Evolutionary conservation across 2,797 vertebrate genomes (phyloP).

Genomic region (Dromococcyx pavoninus): DNA sequence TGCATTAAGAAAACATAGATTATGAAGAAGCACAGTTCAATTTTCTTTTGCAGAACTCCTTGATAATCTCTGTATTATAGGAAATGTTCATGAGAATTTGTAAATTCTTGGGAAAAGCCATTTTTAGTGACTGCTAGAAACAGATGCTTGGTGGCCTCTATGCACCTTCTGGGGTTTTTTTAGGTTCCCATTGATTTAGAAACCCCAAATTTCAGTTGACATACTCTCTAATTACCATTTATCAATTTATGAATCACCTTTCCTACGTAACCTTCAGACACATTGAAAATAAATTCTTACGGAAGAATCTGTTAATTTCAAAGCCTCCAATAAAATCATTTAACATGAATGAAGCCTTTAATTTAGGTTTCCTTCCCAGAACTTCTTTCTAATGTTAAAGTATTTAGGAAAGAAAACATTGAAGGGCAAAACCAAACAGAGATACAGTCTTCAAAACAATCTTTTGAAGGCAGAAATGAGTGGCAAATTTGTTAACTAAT

Average conservation of each 20-base stretch:
- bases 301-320: neutral
- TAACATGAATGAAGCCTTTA: neutral
- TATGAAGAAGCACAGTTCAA: neutral
- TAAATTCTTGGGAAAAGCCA: neutral
- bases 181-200: neutral
- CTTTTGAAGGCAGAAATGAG: neutral
- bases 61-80: neutral
- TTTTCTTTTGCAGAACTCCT: neutral
- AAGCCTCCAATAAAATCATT: neutral
- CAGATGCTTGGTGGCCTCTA: neutral
- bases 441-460: neutral
- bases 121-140: neutral
- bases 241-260: neutral
- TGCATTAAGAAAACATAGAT: conserved; percentile 61
- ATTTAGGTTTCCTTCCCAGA: neutral
- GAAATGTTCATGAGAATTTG: neutral
- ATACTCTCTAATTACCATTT: neutral
- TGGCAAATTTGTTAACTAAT: neutral
- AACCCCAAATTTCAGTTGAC: neutral
- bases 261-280: neutral
- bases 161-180: neutral
- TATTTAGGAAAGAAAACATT: neutral
- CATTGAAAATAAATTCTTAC: neutral
- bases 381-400: neutral
- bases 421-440: neutral